These are phyloP conservation scores for Achroia grisella DNA, from an alignment of 1,140 invertebrate genomes.

Conservation along the genomic window DNA sequence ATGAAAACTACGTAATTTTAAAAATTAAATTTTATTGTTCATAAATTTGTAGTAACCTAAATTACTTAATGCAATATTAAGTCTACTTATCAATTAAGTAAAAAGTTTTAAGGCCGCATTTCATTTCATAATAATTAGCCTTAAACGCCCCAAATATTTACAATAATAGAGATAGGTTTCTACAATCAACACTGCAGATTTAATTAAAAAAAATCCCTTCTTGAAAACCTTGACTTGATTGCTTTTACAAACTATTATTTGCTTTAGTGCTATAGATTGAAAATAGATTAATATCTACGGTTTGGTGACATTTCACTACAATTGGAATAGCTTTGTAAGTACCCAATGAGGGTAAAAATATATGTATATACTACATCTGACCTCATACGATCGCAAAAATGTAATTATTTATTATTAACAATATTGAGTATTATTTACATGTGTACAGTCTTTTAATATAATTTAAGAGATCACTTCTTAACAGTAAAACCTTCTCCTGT, in stretches of 20 bases:
- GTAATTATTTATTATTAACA: conserved; percentile 63
- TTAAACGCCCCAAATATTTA: conserved; percentile 12
- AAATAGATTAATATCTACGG: no score
- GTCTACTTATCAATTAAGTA: conserved; percentile 19
- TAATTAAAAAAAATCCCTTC: no score
- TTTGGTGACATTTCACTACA: no score
- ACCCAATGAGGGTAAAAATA: conserved; percentile 1
- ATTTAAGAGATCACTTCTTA: conserved; percentile 78
- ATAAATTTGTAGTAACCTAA: conserved; percentile 41
- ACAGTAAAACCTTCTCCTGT: conserved; percentile 94
- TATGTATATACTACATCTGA: conserved; percentile 9
- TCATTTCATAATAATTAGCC: background rate
- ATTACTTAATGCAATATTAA: conserved; percentile 36
- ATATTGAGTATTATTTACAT: conserved; percentile 74
- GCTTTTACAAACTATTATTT: no score
- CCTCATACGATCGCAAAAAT: conserved; percentile 28
- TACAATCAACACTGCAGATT: no score
- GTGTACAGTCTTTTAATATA: conserved; percentile 68
- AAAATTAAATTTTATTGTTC: conserved; percentile 14
- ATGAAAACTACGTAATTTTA: no score
- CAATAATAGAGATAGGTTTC: conserved; percentile 2
- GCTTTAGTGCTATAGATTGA: no score
- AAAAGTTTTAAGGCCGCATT: conserved; percentile 11
- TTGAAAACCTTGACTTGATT: no score
- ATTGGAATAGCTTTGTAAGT: no score